Evolutionary conservation across 2,888 invertebrate genomes (phyloP), one percentile per base, ranked within the genome.

Genomic region (Drosophila rubida): DNA sequence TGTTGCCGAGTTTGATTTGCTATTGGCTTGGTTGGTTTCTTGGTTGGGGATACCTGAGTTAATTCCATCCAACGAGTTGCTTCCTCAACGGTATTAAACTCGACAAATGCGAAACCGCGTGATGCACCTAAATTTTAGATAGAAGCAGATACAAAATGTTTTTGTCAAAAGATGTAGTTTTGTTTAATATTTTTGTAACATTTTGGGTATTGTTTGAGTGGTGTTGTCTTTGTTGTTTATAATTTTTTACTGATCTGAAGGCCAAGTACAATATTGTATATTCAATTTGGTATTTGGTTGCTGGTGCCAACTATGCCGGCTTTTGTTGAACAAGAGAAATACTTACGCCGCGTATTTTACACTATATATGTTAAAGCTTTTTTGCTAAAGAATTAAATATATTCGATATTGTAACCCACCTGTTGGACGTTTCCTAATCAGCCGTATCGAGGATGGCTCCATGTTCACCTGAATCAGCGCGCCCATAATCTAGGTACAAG

Each of bases 61-160:
- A 95, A 94, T 92, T 97, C 97, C 96, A 97, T 97, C 97, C 97
- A 97, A 92, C 95, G 95, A 92, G 95, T 95, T 91, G 97, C 97
- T 93, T 97, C 97, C 92, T 95, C 94, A 92, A 96, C 94, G 92
- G 95, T 95, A 93, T 95, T 94, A 95, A 98, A 98, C 94, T 98
- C 97, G 94, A 97, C 96, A 95, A 97, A 96, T 92, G 96, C 96
- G 94, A 96, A 96, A 91, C 96, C 96, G 92, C 96, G 94, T 93
- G 96, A 96, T 93, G 95, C 95, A 94, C 97, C 97, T 96, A 95
- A 97, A 97, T 94, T 94, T 93, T 90, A 92, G 91, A 92, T 92
- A 92, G 92, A 94, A 94, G 94, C 94, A 94, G 94, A 94, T 93
- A 94, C 91, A 91, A 92, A 91, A 92, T 91, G 84, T 89, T 91